Base-by-base conservation (phyloP, 1,140 invertebrate genomes). In the Microplitis mediator region DNA sequence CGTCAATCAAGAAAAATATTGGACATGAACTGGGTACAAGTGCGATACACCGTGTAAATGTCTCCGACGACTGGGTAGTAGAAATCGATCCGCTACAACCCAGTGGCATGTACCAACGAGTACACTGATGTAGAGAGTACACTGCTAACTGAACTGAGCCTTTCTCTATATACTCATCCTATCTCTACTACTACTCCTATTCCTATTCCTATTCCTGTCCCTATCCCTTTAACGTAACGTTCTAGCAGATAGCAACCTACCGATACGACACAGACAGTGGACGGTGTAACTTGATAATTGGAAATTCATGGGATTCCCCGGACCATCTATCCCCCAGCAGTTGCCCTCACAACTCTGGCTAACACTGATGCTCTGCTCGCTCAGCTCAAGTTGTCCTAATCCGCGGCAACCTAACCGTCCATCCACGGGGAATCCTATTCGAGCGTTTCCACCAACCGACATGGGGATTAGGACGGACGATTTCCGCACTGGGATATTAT, bases 271-370 rank as follows among this genome's bases (percentile, higher is more conserved):
- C 23, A 23, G 23, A 23, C 23, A 23, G 23, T 45, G 39, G 8
- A 45, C 50, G 63, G 36, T 72, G 70, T 72, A 72, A 72, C 70
- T 72, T 72, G 70, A 72, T 72, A 72, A 72, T 72, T 72, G 70
- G 70, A 72, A 72, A 72, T 72, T 72, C 70, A 72, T 72, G 70
- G 70, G 70, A 72, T 72, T 72, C 70, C 66, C 62, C 62, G 50
- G 58, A 31, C 62, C 69, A 23, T 23, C 23, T 23, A 23, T 23
- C 23, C 23, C 23, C 23, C 23, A 23, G 23, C 23, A 23, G 23
- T 50, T 14, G 16, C 32, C 35, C 63, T 50, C 67, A 32, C 67
- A 62, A 16, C 62, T 69, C 51, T 23, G 23, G 23, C 23, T 23
- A 23, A 23, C 23, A 23, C 23, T 23, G 23, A 23, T 23, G 23